Evolutionary conservation across 2,113 vertebrate species (phyloP), one percentile per base, ranked within the genome.

Genomic region (Ranitomeya imitator): DNA sequence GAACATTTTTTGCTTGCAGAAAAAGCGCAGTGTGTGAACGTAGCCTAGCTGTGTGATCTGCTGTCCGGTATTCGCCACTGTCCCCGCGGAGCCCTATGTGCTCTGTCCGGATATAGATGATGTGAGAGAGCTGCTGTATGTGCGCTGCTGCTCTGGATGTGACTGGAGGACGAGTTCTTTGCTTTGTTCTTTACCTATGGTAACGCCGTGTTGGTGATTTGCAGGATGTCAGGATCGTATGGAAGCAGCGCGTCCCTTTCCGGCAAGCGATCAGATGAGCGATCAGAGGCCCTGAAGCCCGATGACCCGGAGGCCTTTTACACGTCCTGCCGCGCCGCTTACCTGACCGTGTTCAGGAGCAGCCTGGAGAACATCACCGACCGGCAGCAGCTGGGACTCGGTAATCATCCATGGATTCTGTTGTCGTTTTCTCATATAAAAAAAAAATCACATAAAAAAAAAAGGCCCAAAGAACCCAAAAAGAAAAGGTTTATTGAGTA

Each of bases 281-380:
- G 69, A 90, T 67, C 87, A 26, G 91, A 82, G 86, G 85, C 79
- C 81, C 94, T 92, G 90, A 94, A 89, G 88, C 90, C 83, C 52
- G 92, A 92, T 45, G 95, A 96, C 89, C 96, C 97, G 60, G 96
- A 96, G 83, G 18, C 85, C 57, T 99, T 99, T 91, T 99, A 99
- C 92, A 87, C 84, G 86, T 94, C 94, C 54, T 98, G 97, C 92
- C 94, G 97, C 93, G 97, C 97, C 88, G 95, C 96, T 15, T 99
- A 98, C 61, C 92, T 99, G n/a, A 86, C 93, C 83, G 93, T 98
- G 74, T 95, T 98, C 23, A 96, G 93, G 92, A 99, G 97, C 90
- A 99, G 97, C 91, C 93, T 99, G 90, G 95, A 96, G 90, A 97
- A 96, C 61, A 98, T 99, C 91, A 90, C 94, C 83, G 97, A 96